Base-by-base conservation (phyloP, 64 coral and sea anemone genomes). In the Trachythela sp. region DNA sequence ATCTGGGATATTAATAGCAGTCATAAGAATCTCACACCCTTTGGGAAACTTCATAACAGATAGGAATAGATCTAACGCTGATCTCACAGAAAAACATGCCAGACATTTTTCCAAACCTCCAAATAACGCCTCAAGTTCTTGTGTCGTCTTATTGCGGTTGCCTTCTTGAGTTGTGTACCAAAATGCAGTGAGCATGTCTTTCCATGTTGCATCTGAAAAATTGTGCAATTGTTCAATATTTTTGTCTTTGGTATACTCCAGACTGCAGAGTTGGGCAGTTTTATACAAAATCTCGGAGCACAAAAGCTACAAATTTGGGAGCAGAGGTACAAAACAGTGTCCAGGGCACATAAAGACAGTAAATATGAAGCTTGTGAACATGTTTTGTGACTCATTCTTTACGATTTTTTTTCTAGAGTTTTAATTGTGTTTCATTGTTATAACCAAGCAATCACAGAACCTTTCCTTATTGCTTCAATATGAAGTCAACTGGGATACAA, bases 1-100 rank as follows among this genome's bases (percentile, higher is more conserved):
- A 64, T 98, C 93, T 83, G 95, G 95, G 40, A 98, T 98, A 59
- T 98, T 98, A 42, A 98, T 77, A 9, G 95, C 93, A 29, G 93
- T 98, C 49, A 91, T 93, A 49, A 98, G 91, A 35, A 98, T 89
- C 85, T 98, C 95, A 34, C 93, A 98, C 10, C 93, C 95, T 38
- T 36, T 80, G 4, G 95, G 91, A 87, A 94, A 98, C 39, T 91
- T 87, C 91, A 94, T 94, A 20, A 92, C 88, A 13, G 68, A 54
- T 39, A 98, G 89, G 58, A 98, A 98, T 15, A 92, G 60, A 77
- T 98, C 95, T 40, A 98, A 49, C 2, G 90, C 95, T 84, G 93
- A 94, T 36, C 95, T 88, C 13, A 98, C 92, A 26, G 95, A 98
- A 40, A 87, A 85, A 43, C 93, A 92, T 22, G 89, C 93, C 30